Percentiles rank a stretch among this genome's conserved stretches.
Conservation (phyloP, 1,140 invertebrate species). For the Hypsibius dujardini region DNA sequence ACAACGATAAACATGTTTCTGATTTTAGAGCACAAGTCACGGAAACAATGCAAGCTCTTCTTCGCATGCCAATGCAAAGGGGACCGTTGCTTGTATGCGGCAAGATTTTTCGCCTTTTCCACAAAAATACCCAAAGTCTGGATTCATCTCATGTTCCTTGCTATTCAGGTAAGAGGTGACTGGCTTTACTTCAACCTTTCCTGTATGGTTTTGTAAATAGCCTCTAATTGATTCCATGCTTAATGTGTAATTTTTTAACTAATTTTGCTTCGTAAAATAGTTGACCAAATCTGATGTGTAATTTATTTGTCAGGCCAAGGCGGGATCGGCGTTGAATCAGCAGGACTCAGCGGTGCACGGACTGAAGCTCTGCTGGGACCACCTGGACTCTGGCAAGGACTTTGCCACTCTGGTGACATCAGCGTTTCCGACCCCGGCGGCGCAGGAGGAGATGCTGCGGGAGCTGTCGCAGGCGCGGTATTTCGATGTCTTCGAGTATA, state of each 20-base stretch:
- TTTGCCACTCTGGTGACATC: conserved; percentile 78
- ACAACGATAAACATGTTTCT: conserved; percentile 5
- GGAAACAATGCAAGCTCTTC: conserved; percentile 65
- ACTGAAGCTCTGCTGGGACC: conserved; percentile 78
- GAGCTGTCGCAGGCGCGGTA: conserved; percentile 68
- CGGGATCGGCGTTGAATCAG: conserved; percentile 57
- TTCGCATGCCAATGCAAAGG: conserved; percentile 69
- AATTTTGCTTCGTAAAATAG: conserved; percentile 6
- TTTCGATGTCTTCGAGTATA: conserved; percentile 75
- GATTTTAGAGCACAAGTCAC: conserved; percentile 52
- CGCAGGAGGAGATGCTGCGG: conserved; percentile 59
- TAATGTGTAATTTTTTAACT: no score
- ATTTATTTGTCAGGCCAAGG: conserved; percentile 44
- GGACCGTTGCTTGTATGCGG: conserved; percentile 70
- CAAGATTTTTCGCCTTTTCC: conserved; percentile 62
- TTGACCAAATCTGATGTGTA: conserved; percentile 21
- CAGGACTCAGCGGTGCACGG: conserved; percentile 60
- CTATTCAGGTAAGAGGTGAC: conserved; percentile 48
- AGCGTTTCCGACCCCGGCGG: conserved; percentile 68
- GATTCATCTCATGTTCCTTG: conserved; percentile 88
- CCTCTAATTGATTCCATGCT: no score
- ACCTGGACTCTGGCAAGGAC: conserved; percentile 69
- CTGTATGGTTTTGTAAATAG: not conserved
- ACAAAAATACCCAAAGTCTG: conserved; percentile 68
- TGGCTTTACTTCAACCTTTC: conserved; percentile 9